Base-by-base conservation (phyloP, 2,888 invertebrate species). In the Linnaemya tessellans region DNA sequence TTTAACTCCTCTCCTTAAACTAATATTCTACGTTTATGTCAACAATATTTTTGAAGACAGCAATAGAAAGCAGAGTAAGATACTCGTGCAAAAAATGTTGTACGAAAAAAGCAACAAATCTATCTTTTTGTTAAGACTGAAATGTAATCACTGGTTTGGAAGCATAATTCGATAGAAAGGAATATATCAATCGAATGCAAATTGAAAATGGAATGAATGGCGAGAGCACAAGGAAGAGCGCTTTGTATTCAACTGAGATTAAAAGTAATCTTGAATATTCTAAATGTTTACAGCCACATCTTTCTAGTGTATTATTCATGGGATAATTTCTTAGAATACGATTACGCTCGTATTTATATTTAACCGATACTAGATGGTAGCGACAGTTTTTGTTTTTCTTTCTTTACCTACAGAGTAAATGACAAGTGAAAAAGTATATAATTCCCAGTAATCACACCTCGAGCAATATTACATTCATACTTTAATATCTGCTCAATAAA, bases 101-200 rank as follows among this genome's bases (percentile, higher is more conserved):
- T 30, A 30, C 5, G 11, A 11, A 62, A 41, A 58, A 30, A 51
- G n/a, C 20, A 60, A 15, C 1, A 35, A 73, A 64, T 43, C 46
- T 67, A 49, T 30, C 22, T 38, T 58, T 84, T 68, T 68, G 5
- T 49, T 35, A 60, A 11, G 4, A 78, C 35, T 64, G 46, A 62
- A 49, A 74, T 49, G 62, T 64, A 81, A 67, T 81, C 84, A 84
- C 13, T 84, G 81, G 74, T 78, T 84, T 81, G 84, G 84, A 84
- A 84, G 81, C 73, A 74, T 81, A 79, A 81, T 84, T 81, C 62
- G 54, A 84, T 74, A 51, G 25, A 78, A 75, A 56, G 22, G 46
- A 68, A 77, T 54, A 77, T 60, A 73, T 74, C 84, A 84, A 68
- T 79, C 74, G 68, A 68, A 84, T 58, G 41, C 22, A 71, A 73